These are phyloP conservation scores for Chrysemys picta DNA, from an alignment of 2,113 vertebrate species.

Conservation along the genomic window DNA sequence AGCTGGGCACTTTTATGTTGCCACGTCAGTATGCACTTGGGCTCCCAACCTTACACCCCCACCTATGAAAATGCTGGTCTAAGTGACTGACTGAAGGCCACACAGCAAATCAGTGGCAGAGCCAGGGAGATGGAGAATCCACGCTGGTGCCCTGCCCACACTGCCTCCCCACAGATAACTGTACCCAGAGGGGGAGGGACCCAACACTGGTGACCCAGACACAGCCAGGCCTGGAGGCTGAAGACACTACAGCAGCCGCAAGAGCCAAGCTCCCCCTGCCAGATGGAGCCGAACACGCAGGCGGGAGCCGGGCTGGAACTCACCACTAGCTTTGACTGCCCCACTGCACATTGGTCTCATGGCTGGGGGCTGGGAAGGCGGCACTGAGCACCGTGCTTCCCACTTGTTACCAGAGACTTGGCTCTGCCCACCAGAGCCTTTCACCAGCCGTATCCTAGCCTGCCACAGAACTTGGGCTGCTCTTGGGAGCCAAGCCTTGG, in stretches of 20 bases:
- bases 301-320: rapidly evolving
- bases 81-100: rapidly evolving
- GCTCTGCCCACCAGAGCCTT: not conserved
- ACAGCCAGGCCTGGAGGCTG: rapidly evolving
- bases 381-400: rapidly evolving
- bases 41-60: not conserved
- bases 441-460: not conserved
- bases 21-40: not conserved
- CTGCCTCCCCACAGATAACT: not conserved
- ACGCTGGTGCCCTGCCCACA: not conserved
- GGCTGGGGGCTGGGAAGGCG: not conserved
- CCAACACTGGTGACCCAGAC: not conserved
- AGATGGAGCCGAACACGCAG: not conserved
- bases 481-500: not conserved
- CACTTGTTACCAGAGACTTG: not conserved
- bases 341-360: rapidly evolving
- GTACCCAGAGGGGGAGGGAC: not conserved
- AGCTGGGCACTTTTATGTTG: no score
- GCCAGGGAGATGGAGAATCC: not conserved
- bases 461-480: rapidly evolving
- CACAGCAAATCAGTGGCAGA: not conserved
- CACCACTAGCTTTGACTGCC: not conserved
- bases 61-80: not conserved
- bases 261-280: not conserved
- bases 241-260: not conserved